Percentiles rank a stretch among this genome's conserved stretches.
Evolutionary conservation across 2,113 vertebrate species (phyloP).

Genomic region (Xiphophorus couchianus): DNA sequence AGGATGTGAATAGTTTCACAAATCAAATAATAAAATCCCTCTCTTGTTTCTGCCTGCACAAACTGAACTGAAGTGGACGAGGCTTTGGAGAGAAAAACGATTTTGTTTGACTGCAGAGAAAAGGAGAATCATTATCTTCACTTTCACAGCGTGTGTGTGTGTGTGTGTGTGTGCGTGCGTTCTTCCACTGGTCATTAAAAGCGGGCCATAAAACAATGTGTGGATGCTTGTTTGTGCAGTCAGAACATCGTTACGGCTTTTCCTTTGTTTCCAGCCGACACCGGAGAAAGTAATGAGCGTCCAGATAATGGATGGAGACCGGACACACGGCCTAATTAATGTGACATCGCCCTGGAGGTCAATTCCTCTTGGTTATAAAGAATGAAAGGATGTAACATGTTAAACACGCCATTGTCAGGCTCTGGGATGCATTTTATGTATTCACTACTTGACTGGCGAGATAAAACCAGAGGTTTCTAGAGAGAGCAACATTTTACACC

Average conservation of each 20-base stretch:
- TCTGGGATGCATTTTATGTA: too few relatives aligned
- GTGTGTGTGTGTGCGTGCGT: too few relatives aligned
- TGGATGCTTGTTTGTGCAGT: conserved; percentile 4
- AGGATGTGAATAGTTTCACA: not conserved
- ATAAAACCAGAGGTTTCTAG: too few relatives aligned
- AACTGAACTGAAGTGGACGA: not conserved
- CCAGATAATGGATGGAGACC: not conserved
- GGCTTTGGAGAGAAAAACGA: not conserved
- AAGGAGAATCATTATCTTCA: not conserved
- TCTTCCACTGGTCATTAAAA: conserved; percentile 4
- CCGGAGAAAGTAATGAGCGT: not conserved
- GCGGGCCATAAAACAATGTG: conserved; percentile 3
- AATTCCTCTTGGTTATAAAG: not conserved
- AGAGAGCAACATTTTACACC: too few relatives aligned
- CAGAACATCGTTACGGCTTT: not conserved
- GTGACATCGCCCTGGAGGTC: not conserved
- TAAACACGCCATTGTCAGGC: not conserved
- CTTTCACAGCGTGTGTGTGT: not conserved
- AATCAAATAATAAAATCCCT: not conserved
- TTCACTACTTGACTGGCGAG: too few relatives aligned
- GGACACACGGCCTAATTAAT: not conserved
- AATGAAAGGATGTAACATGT: not conserved
- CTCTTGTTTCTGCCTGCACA: not conserved
- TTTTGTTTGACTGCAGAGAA: not conserved
- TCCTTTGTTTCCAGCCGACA: not conserved